Evolutionary conservation across 2,888 invertebrate species (phyloP).

Genomic region (Chloroclysta siterata): DNA sequence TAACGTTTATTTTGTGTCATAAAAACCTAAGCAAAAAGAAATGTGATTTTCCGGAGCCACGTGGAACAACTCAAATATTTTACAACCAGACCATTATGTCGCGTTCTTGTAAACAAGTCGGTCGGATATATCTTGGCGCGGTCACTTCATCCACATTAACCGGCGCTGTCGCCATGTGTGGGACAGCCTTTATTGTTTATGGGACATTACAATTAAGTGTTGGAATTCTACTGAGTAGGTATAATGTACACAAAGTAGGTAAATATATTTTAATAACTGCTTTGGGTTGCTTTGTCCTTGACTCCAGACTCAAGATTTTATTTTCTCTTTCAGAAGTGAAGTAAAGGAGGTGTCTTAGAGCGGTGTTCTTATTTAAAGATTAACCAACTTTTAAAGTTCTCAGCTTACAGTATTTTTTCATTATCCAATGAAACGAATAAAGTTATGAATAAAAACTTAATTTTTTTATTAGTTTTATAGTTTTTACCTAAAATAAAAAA

Average conservation of each 20-base stretch:
- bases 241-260: not conserved
- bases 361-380: too few relatives aligned
- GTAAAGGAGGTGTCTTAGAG: too few relatives aligned
- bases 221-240: constrained; percentile 12
- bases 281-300: not conserved
- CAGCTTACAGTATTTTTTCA: too few relatives aligned
- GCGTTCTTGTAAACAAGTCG: constrained; percentile 81
- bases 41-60: constrained; percentile 37
- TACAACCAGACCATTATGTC: constrained; percentile 70
- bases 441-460: too few relatives aligned
- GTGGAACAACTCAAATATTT: constrained; percentile 59
- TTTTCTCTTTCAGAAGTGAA: too few relatives aligned
- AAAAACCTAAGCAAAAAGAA: too few relatives aligned
- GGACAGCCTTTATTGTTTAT: constrained; percentile 35
- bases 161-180: constrained; percentile 27
- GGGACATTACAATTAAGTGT: constrained; percentile 32
- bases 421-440: too few relatives aligned
- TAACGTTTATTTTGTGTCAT: too few relatives aligned
- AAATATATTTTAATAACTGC: not conserved
- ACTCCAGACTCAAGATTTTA: too few relatives aligned
- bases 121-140: constrained; percentile 79
- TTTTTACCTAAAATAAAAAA: too few relatives aligned
- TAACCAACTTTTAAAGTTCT: too few relatives aligned
- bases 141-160: constrained; percentile 54
- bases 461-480: too few relatives aligned